These are phyloP conservation scores for Thamnophis sirtalis DNA, from an alignment of 2,113 vertebrate species.

Conservation along the genomic window DNA sequence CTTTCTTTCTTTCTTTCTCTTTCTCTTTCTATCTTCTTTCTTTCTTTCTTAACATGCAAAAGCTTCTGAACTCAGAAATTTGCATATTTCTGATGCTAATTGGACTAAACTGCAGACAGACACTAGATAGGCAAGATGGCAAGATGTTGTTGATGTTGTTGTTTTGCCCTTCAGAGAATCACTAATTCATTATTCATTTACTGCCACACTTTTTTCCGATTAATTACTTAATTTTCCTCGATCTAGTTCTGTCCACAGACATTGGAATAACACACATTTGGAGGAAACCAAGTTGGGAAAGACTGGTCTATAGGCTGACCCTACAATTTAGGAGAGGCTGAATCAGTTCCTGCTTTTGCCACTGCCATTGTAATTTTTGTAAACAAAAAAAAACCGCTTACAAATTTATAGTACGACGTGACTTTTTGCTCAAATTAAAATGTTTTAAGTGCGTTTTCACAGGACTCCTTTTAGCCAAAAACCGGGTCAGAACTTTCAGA, in stretches of 20 bases:
- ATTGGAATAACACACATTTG: background rate
- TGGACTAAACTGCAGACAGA: background rate
- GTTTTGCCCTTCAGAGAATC: background rate
- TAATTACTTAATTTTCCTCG: background rate
- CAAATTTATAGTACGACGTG: background rate
- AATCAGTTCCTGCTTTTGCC: background rate
- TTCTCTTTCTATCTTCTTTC: too few species aligned
- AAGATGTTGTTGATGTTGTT: background rate
- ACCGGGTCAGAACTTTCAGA: background rate
- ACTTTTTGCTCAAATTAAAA: background rate
- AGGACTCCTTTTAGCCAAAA: background rate
- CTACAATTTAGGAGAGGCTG: background rate
- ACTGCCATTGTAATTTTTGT: background rate
- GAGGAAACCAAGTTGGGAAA: background rate
- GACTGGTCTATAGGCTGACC: background rate
- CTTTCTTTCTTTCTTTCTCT: background rate
- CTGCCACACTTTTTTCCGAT: background rate
- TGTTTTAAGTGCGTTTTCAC: background rate
- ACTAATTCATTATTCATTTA: background rate
- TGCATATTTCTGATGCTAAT: background rate
- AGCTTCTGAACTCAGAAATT: background rate
- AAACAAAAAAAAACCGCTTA: background rate
- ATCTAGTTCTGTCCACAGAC: background rate
- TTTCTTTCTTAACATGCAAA: background rate
- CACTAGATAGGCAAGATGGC: background rate